These are phyloP conservation scores for Sycobia sp. DNA, from an alignment of 1,140 invertebrate species.

Conservation along the genomic window DNA sequence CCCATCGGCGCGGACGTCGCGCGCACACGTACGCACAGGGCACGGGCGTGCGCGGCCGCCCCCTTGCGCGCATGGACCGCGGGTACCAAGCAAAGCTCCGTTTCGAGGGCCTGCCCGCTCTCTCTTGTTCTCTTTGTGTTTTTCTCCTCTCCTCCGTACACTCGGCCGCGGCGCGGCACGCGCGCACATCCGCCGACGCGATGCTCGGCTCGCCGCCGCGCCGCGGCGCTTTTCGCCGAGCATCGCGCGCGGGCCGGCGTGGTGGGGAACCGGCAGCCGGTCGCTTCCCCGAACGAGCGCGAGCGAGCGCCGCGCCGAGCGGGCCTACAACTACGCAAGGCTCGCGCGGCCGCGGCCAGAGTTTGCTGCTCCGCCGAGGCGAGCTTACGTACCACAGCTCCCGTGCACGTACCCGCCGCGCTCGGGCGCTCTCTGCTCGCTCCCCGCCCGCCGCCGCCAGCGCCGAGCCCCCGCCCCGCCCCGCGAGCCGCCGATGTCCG, in stretches of 20 bases:
- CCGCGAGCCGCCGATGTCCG: not conserved
- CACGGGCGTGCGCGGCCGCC: too few relatives aligned
- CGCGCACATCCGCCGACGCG: too few relatives aligned
- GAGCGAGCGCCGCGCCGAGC: not conserved
- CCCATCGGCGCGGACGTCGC: too few relatives aligned
- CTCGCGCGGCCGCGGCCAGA: slow-evolving; percentile 6
- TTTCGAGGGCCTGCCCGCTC: not conserved
- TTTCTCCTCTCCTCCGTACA: too few relatives aligned
- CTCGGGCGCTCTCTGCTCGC: not conserved
- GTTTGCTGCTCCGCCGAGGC: slow-evolving; percentile 25
- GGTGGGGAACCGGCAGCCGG: slow-evolving; percentile 25
- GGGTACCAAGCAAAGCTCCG: not conserved
- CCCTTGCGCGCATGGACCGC: not conserved
- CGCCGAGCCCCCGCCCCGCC: not conserved
- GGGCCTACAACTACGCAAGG: too few relatives aligned
- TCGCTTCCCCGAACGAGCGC: not conserved
- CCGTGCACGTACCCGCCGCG: not conserved
- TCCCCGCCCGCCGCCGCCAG: not conserved
- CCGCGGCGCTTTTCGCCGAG: too few relatives aligned
- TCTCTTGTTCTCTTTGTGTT: too few relatives aligned
- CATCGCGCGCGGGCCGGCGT: not conserved
- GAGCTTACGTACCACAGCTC: slow-evolving; percentile 5
- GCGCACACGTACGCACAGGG: too few relatives aligned
- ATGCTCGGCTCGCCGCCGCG: too few relatives aligned
- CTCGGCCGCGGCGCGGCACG: not conserved